Percentiles rank a stretch among this genome's conserved stretches.
Evolutionary conservation across 2,797 vertebrate species (phyloP).

Genomic region (Neoniphon sammara): DNA sequence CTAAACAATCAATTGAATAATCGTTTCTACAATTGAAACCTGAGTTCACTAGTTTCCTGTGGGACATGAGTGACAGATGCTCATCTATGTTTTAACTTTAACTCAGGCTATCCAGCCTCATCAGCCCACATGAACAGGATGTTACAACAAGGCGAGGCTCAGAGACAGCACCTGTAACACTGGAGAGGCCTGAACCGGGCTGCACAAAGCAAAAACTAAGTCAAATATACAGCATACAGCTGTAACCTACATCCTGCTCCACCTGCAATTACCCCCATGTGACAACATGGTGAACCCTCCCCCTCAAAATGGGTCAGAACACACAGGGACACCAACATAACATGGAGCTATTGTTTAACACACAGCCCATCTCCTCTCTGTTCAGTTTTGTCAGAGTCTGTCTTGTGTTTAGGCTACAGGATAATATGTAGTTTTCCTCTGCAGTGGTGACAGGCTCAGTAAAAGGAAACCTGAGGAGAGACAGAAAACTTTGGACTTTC

Average conservation of each 20-base stretch:
- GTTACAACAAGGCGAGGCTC: neutral
- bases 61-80: neutral
- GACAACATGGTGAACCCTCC: slow-evolving; percentile 6
- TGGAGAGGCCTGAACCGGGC: neutral
- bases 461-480: neutral
- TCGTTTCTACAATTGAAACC: neutral
- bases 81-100: neutral
- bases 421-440: too few species aligned
- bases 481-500: too few species aligned
- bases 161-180: neutral
- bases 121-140: neutral
- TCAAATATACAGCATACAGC: neutral
- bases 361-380: neutral
- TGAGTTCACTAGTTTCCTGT: neutral
- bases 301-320: neutral
- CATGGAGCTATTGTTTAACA: neutral
- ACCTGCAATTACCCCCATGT: neutral
- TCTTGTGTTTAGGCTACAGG: too few species aligned
- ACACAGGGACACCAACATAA: neutral
- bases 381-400: neutral
- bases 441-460: too few species aligned
- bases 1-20: too few species aligned
- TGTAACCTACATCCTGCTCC: slow-evolving; percentile 10
- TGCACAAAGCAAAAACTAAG: neutral
- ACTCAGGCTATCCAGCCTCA: neutral